phyloP scores from a whole-genome alignment of 2,113 vertebrate genomes.

The Trichechus manatus region DNA sequence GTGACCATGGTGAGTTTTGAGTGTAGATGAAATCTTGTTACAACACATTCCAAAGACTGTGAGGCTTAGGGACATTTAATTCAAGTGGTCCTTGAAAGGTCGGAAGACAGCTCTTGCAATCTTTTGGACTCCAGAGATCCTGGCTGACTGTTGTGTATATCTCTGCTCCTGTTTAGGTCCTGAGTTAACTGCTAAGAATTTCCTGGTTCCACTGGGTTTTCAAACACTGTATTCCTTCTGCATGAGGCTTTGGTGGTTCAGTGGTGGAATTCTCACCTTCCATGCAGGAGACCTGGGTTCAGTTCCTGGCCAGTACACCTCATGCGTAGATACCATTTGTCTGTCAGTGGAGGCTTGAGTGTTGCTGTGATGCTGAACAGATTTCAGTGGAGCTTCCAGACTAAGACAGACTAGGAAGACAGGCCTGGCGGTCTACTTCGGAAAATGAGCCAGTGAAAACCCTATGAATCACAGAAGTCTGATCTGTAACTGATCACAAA shows the following conservation, averaged over 20 bases:
- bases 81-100: not conserved
- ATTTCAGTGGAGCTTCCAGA: too few relatives aligned
- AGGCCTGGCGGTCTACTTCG: not conserved
- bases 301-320: not conserved
- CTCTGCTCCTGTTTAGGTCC: not conserved
- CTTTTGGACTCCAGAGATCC: not conserved
- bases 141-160: not conserved
- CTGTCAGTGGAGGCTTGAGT: too few relatives aligned
- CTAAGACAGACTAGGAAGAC: too few relatives aligned
- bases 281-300: not conserved
- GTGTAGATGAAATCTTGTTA: conserved; percentile 20
- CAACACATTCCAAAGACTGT: not conserved
- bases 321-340: too few relatives aligned
- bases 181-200: not conserved
- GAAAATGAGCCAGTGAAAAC: not conserved
- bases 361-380: too few relatives aligned
- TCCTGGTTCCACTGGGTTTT: not conserved
- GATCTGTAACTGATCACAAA: not conserved
- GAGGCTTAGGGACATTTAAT: not conserved
- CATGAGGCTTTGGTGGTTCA: not conserved
- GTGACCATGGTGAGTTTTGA: not conserved
- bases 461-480: too few relatives aligned
- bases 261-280: not conserved
- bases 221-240: not conserved
- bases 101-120: not conserved